Evolutionary conservation across 2,888 invertebrate species (phyloP).

Genomic region (Andrena hattorfiana): DNA sequence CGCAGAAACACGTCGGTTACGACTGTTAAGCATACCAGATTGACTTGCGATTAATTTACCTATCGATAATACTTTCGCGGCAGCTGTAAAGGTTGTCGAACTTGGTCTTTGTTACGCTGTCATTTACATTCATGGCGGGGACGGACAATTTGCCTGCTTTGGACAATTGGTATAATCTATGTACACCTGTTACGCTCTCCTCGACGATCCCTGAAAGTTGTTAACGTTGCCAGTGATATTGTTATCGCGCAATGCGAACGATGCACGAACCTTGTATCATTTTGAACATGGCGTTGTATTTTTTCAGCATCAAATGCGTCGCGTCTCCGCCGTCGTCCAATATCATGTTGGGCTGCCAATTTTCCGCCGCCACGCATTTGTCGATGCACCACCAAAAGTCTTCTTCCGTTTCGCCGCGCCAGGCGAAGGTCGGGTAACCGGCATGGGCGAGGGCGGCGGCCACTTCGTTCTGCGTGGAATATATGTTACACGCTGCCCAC

Average conservation of each 20-base stretch:
- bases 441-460: slow-evolving; percentile 97
- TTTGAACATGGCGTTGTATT: slow-evolving; percentile 97
- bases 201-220: slow-evolving; percentile 93
- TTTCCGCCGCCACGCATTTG: slow-evolving; percentile 95
- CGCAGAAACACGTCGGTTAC: slow-evolving; percentile 53
- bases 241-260: background rate
- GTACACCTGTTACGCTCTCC: slow-evolving; percentile 99
- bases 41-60: slow-evolving; percentile 84
- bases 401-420: slow-evolving; percentile 99
- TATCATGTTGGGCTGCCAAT: slow-evolving; percentile 99
- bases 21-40: background rate
- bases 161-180: slow-evolving; percentile 97
- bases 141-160: slow-evolving; percentile 97
- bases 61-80: slow-evolving; percentile 95
- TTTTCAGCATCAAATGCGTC: slow-evolving; percentile 97
- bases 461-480: slow-evolving; percentile 99
- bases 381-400: slow-evolving; percentile 99
- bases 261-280: slow-evolving; percentile 91
- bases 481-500: slow-evolving; percentile 99
- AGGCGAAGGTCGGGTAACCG: slow-evolving; percentile 96
- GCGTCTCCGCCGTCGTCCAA: slow-evolving; percentile 99
- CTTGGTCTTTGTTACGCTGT: slow-evolving; percentile 99
- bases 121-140: slow-evolving; percentile 99
- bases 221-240: background rate
- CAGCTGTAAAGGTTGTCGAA: slow-evolving; percentile 99